A percentile compares a stretch with the other conserved stretches of the same genome.
Evolutionary conservation across 1,140 invertebrate species (phyloP).

Genomic region (Pygmarrhopalites habei): DNA sequence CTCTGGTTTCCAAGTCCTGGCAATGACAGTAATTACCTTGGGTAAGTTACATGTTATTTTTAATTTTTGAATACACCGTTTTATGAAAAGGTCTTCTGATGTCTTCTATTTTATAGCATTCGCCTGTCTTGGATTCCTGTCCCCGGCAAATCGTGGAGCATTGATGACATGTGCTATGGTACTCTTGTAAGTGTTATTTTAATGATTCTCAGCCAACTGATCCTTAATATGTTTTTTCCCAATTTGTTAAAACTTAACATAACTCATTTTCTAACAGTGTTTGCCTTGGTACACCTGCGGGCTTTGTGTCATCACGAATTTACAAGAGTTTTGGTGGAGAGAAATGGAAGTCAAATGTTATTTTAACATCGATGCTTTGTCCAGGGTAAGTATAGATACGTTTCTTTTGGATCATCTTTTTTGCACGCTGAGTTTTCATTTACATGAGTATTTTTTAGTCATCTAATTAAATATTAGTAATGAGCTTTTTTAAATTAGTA

Average conservation of each 20-base stretch:
- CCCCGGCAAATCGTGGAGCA: conserved; percentile 94
- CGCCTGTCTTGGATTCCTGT: conserved; percentile 95
- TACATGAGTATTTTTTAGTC: background rate
- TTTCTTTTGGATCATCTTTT: no score
- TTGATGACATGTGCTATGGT: conserved; percentile 97
- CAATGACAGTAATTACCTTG: conserved; percentile 59
- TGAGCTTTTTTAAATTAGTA: no score
- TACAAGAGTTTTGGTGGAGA: conserved; percentile 98
- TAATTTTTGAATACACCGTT: background rate
- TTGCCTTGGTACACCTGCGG: conserved; percentile 86
- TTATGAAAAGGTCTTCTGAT: conserved; percentile 5
- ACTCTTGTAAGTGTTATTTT: no score
- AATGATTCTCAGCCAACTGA: no score
- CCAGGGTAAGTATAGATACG: conserved; percentile 69
- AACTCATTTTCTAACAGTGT: no score
- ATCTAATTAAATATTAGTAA: no score
- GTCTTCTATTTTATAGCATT: conserved; percentile 60
- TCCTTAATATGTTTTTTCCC: no score
- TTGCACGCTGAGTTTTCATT: background rate
- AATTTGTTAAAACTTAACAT: no score
- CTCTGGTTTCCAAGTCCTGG: conserved; percentile 82
- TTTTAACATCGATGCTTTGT: conserved; percentile 89
- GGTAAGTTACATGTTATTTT: conserved; percentile 38
- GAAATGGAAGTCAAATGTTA: conserved; percentile 96
- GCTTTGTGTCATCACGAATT: conserved; percentile 89